Evolutionary conservation across 2,888 invertebrate genomes (phyloP).

Genomic region (Clusia tigrina): DNA sequence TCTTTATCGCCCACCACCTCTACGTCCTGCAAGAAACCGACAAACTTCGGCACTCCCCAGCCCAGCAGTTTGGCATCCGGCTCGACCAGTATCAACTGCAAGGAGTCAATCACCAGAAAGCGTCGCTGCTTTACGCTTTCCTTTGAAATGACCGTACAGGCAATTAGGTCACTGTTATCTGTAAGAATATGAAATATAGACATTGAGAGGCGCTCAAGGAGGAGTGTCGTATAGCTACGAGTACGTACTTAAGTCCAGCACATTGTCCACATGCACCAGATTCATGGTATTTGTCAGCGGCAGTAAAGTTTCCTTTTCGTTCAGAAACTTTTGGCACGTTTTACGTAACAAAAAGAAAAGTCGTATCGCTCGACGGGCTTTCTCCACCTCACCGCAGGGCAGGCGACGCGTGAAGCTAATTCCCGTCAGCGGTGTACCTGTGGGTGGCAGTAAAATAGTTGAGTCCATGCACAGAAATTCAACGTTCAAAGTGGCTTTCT

Average conservation of each 20-base stretch:
- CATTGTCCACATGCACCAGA: slow-evolving; percentile 92
- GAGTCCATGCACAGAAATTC: slow-evolving; percentile 98
- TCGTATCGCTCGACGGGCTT: slow-evolving; percentile 87
- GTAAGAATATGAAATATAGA: slow-evolving; percentile 32
- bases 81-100: slow-evolving; percentile 96
- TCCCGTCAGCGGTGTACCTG: slow-evolving; percentile 94
- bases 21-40: slow-evolving; percentile 94
- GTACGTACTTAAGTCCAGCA: slow-evolving; percentile 93
- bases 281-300: slow-evolving; percentile 88
- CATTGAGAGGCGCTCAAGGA: no score
- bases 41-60: slow-evolving; percentile 97
- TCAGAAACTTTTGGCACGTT: slow-evolving; percentile 79
- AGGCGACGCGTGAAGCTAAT: slow-evolving; percentile 92
- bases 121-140: slow-evolving; percentile 89
- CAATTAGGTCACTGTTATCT: slow-evolving; percentile 98
- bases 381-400: slow-evolving; percentile 94
- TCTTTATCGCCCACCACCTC: slow-evolving; percentile 96
- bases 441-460: slow-evolving; percentile 91
- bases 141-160: slow-evolving; percentile 91
- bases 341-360: slow-evolving; percentile 90
- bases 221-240: slow-evolving; percentile 2
- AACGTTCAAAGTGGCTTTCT: slow-evolving; percentile 84
- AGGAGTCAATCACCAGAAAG: slow-evolving; percentile 95
- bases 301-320: slow-evolving; percentile 84
- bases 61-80: slow-evolving; percentile 94